These are phyloP conservation scores for Porites evermanni DNA, from an alignment of 92 coral and sea anemone species.

Conservation along the genomic window DNA sequence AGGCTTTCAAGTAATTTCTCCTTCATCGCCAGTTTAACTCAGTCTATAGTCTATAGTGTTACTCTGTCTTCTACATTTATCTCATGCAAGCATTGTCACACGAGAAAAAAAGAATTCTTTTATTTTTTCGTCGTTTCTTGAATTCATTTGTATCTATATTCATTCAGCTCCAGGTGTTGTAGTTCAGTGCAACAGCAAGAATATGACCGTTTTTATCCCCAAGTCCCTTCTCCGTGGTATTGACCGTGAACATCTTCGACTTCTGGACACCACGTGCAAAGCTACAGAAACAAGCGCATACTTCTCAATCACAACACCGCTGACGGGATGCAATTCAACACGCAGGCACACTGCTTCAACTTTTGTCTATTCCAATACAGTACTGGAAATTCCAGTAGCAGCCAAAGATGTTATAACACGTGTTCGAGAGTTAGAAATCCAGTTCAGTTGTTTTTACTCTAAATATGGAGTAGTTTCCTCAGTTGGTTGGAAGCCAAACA, in stretches of 20 bases:
- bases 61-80: too few relatives aligned
- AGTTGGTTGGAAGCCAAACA: slow-evolving; percentile 73
- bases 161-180: neutral
- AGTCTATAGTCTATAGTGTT: too few relatives aligned
- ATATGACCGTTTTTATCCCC: neutral
- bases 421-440: slow-evolving; percentile 73
- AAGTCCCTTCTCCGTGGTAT: neutral
- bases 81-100: too few relatives aligned
- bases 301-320: neutral
- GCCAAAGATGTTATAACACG: slow-evolving; percentile 37
- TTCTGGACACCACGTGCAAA: neutral
- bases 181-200: neutral
- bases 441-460: slow-evolving; percentile 73
- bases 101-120: too few relatives aligned
- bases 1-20: too few relatives aligned
- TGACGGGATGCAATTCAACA: neutral
- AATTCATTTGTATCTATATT: too few relatives aligned
- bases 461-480: slow-evolving; percentile 68
- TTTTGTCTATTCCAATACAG: neutral
- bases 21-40: too few relatives aligned
- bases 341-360: neutral
- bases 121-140: too few relatives aligned
- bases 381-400: neutral
- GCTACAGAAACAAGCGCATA: neutral
- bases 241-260: neutral